These are phyloP conservation scores for Drosophila paulistorum DNA, from an alignment of 1,140 invertebrate species.

Conservation along the genomic window DNA sequence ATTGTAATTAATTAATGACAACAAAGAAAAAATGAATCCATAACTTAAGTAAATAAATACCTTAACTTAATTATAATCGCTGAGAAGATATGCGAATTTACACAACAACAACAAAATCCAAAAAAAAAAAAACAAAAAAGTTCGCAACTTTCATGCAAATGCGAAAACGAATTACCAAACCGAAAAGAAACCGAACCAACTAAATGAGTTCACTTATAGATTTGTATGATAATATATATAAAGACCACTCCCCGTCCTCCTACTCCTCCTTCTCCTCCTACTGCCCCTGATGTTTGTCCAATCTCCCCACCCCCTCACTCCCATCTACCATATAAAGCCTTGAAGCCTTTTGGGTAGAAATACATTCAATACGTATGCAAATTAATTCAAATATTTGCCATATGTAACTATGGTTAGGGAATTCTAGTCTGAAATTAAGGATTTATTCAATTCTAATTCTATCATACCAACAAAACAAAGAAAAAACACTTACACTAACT, in stretches of 20 bases:
- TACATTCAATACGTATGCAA: background rate
- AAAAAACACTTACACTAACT: constrained; percentile 4
- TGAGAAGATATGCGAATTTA: constrained; percentile 59
- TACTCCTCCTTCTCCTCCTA: constrained; percentile 1
- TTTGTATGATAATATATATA: constrained; percentile 40
- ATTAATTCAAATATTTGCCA: constrained; percentile 7
- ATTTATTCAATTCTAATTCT: constrained; percentile 15
- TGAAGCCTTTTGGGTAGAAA: constrained; percentile 1
- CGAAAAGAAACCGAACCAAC: constrained; percentile 33
- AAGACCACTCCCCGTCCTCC: constrained; percentile 21
- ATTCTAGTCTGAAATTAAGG: constrained; percentile 11
- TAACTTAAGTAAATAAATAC: constrained; percentile 63
- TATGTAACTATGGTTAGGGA: constrained; percentile 7
- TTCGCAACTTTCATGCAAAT: background rate
- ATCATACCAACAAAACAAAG: constrained; percentile 3
- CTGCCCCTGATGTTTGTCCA: background rate
- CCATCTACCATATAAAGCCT: constrained; percentile 12
- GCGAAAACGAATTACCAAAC: constrained; percentile 13
- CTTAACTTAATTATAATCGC: constrained; percentile 39
- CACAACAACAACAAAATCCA: constrained; percentile 12
- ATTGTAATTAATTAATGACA: constrained; percentile 62
- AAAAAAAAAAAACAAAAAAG: too few relatives aligned
- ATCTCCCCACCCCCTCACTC: background rate
- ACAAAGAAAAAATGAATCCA: constrained; percentile 54
- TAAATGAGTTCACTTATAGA: constrained; percentile 34